Conservation (phyloP, 2,797 vertebrate species). For the Muraenolepis orangiensis region DNA sequence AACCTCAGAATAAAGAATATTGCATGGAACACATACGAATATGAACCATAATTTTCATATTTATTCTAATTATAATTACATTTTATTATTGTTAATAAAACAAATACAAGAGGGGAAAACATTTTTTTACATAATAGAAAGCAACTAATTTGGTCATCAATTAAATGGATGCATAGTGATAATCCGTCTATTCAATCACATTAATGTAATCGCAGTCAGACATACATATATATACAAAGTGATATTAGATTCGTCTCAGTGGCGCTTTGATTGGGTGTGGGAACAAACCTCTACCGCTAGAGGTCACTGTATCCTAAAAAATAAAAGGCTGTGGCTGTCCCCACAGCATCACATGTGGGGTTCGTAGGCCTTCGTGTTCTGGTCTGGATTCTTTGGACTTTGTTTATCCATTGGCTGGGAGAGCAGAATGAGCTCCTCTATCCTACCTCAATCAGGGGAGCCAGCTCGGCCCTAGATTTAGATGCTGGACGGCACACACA, state of each 20-base stretch:
- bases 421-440: constrained; percentile 20
- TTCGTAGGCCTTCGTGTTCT: constrained; percentile 22
- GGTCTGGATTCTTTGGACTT: constrained; percentile 34
- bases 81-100: no score
- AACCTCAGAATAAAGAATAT: no score
- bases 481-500: constrained; percentile 13
- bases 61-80: no score
- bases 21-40: no score
- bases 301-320: constrained; percentile 45
- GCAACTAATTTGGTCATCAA: no score
- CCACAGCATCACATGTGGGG: not conserved
- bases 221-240: no score
- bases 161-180: not conserved
- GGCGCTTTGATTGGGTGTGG: no score
- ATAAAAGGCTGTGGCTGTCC: constrained; percentile 11
- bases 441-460: constrained; percentile 30
- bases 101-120: no score
- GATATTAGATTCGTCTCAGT: not conserved
- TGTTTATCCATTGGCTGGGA: constrained; percentile 46
- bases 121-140: no score
- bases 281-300: constrained; percentile 51
- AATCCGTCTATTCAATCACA: not conserved
- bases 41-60: no score
- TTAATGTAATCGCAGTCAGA: not conserved
- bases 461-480: constrained; percentile 12